Evolutionary conservation across 2,797 vertebrate genomes (phyloP).

Genomic region (Lutjanus campechanus): DNA sequence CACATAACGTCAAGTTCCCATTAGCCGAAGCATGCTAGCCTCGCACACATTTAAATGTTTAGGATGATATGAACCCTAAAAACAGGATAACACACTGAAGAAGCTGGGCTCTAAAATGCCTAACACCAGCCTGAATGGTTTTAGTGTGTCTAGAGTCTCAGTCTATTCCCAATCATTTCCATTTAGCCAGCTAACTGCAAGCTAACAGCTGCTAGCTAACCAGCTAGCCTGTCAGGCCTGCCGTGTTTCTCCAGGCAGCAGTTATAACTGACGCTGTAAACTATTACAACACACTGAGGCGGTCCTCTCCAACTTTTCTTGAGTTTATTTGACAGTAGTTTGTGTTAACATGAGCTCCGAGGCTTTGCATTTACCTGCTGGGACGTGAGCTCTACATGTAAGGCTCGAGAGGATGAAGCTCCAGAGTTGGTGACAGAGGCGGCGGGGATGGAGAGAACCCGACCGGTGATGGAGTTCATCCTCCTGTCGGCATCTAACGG

Average conservation of each 20-base stretch:
- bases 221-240: constrained; percentile 71
- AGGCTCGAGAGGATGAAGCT: constrained; percentile 88
- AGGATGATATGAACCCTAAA: not conserved
- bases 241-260: constrained; percentile 40
- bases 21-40: constrained; percentile 46
- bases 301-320: not conserved
- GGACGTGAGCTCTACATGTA: constrained; percentile 95
- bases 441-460: constrained; percentile 85
- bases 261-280: constrained; percentile 30
- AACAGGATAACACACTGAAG: not conserved
- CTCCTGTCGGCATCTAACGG: constrained; percentile 82
- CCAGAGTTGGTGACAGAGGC: constrained; percentile 87
- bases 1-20: constrained; percentile 38
- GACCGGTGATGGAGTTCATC: constrained; percentile 87
- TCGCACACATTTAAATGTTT: not conserved
- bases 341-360: no score
- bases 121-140: not conserved
- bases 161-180: not conserved
- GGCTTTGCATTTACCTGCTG: constrained; percentile 89
- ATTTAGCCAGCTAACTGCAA: constrained; percentile 45
- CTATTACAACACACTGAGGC: not conserved
- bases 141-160: not conserved
- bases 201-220: constrained; percentile 64
- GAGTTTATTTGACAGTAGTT: not conserved
- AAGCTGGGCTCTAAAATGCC: not conserved